Percentiles rank a stretch among this genome's conserved stretches.
Evolutionary conservation across 2,888 invertebrate genomes (phyloP).

Genomic region (Cheilosia vulpina): DNA sequence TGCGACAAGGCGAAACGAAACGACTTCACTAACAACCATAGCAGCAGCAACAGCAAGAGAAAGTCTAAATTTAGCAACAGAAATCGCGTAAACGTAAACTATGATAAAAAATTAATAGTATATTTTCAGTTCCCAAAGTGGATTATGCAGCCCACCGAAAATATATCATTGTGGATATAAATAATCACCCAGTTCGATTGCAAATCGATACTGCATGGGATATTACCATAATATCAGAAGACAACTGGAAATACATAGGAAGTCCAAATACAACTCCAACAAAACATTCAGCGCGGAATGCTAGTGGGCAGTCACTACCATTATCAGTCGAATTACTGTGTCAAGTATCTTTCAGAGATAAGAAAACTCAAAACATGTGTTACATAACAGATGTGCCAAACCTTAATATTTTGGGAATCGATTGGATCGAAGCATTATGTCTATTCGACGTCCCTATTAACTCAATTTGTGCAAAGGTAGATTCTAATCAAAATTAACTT

Average conservation of each 20-base stretch:
- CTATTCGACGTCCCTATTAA: constrained; percentile 63
- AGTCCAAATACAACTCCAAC: constrained; percentile 35
- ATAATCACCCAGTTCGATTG: constrained; percentile 1
- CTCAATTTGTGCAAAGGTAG: constrained; percentile 23
- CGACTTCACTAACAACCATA: background rate
- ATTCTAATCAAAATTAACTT: constrained; percentile 4
- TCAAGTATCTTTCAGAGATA: constrained; percentile 33
- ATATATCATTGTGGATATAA: constrained; percentile 23
- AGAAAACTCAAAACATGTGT: constrained; percentile 11
- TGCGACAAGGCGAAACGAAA: constrained; percentile 34
- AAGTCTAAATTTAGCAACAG: constrained; percentile 4
- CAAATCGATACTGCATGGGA: constrained; percentile 48
- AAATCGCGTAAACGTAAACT: constrained; percentile 7
- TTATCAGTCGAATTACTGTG: constrained; percentile 29
- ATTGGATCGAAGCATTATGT: constrained; percentile 63
- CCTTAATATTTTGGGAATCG: constrained; percentile 59
- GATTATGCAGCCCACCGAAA: constrained; percentile 14
- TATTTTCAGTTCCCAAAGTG: constrained; percentile 42
- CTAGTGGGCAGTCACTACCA: constrained; percentile 45
- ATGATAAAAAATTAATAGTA: constrained; percentile 24
- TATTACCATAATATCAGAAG: constrained; percentile 51
- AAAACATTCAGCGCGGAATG: constrained; percentile 46
- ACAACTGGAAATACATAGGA: constrained; percentile 45
- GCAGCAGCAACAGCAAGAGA: background rate
- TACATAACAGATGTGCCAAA: constrained; percentile 39